A percentile compares a stretch with the other conserved stretches of the same genome.
phyloP scores from a whole-genome alignment of 2,888 invertebrate species.

The Polydesmus complanatus region DNA sequence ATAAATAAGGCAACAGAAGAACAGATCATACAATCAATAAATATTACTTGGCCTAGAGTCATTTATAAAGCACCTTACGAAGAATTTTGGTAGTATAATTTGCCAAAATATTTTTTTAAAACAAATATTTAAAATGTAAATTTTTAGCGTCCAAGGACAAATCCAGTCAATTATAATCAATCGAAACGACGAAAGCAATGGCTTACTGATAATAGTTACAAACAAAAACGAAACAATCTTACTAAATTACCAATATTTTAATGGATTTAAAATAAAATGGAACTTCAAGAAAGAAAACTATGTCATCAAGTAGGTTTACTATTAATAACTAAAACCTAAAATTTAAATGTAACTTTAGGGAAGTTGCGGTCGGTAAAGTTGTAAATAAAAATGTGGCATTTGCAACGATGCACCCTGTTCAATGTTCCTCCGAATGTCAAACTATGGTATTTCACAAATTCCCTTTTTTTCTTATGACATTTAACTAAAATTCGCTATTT shows the following conservation, averaged over 20 bases:
- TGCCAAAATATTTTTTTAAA: neutral
- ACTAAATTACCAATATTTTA: neutral
- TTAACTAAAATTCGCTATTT: too few relatives aligned
- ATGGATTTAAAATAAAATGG: neutral
- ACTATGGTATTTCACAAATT: too few relatives aligned
- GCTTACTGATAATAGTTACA: neutral
- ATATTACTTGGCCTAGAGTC: neutral
- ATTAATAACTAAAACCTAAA: neutral
- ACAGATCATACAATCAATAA: neutral
- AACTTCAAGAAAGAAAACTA: neutral
- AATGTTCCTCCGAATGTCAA: neutral
- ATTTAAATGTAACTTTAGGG: neutral
- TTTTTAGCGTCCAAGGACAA: neutral
- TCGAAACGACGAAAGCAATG: neutral
- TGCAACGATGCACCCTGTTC: neutral
- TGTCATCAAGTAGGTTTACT: neutral
- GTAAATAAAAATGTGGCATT: neutral
- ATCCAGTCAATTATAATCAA: neutral
- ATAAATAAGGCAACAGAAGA: neutral
- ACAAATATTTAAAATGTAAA: neutral
- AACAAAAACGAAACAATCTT: neutral
- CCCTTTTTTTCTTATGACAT: too few relatives aligned
- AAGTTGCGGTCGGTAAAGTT: neutral
- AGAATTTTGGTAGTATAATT: neutral
- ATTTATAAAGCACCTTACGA: neutral